Percentiles rank a stretch among this genome's conserved stretches.
phyloP scores from a whole-genome alignment of 2,888 invertebrate species.

The Proisotoma minuta region DNA sequence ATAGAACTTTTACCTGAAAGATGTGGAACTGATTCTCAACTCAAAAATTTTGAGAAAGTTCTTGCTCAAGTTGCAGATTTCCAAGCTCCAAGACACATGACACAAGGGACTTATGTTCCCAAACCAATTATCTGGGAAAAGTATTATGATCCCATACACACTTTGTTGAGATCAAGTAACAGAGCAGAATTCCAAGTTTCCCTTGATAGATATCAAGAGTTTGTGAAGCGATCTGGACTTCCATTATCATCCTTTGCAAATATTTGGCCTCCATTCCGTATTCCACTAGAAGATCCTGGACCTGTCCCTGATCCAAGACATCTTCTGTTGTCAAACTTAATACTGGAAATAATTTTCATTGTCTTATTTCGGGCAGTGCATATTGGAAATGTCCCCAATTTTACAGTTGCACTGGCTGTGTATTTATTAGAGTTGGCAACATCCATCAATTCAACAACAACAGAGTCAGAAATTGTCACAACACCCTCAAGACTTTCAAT shows the following conservation, averaged over 20 bases:
- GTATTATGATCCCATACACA: slow-evolving; percentile 89
- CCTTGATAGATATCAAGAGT: slow-evolving; percentile 68
- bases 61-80: slow-evolving; percentile 76
- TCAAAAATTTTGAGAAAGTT: slow-evolving; percentile 75
- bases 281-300: slow-evolving; percentile 3
- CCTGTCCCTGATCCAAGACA: slow-evolving; percentile 21
- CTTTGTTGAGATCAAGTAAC: slow-evolving; percentile 82
- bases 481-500: neutral
- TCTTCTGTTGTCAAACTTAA: slow-evolving; percentile 20
- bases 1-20: slow-evolving; percentile 93
- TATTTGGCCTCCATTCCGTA: slow-evolving; percentile 37
- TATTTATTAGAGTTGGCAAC: slow-evolving; percentile 32
- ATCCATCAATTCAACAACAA: neutral
- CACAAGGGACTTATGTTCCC: slow-evolving; percentile 79
- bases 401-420: slow-evolving; percentile 23
- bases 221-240: slow-evolving; percentile 21
- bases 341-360: slow-evolving; percentile 24
- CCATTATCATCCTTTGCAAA: slow-evolving; percentile 3
- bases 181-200: slow-evolving; percentile 86
- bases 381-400: slow-evolving; percentile 23
- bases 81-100: slow-evolving; percentile 72
- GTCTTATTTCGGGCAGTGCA: slow-evolving; percentile 24
- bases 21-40: slow-evolving; percentile 69
- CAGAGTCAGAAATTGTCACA: neutral
- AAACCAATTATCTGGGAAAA: slow-evolving; percentile 82